Evolutionary conservation across 2,888 invertebrate species (phyloP).

Genomic region (Elegia similella): DNA sequence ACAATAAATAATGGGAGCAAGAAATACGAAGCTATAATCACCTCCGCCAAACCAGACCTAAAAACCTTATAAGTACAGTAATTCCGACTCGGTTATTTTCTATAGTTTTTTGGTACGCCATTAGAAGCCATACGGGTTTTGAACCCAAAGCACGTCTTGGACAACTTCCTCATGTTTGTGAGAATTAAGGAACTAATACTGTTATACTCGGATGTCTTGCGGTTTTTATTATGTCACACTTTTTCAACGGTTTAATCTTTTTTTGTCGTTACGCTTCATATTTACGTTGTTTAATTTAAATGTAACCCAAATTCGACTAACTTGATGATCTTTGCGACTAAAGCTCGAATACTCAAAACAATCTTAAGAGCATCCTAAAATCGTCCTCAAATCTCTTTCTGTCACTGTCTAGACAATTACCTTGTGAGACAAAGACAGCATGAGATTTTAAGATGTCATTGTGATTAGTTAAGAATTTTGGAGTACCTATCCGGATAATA

Average conservation of each 20-base stretch:
- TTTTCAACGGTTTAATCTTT: background rate
- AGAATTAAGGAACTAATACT: conserved; percentile 15
- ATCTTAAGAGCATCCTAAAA: no score
- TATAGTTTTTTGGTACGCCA: conserved; percentile 20
- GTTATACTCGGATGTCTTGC: conserved; percentile 3
- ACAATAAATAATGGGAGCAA: background rate
- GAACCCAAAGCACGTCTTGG: conserved; percentile 23
- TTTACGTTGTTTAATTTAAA: background rate
- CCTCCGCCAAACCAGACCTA: background rate
- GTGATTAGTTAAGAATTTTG: no score
- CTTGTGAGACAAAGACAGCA: no score
- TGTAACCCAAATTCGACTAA: no score
- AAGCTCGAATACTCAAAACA: no score
- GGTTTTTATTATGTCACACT: conserved; percentile 3
- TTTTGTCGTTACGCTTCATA: background rate
- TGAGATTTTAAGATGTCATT: no score
- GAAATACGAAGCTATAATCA: background rate
- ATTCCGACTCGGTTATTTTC: conserved; percentile 9
- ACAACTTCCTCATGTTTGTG: conserved; percentile 22
- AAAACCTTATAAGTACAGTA: conserved; percentile 9
- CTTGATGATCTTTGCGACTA: no score
- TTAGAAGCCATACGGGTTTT: conserved; percentile 25
- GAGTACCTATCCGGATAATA: no score
- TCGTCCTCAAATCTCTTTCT: no score
- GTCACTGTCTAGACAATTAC: no score